Percentiles rank a stretch among this genome's conserved stretches.
phyloP scores from a whole-genome alignment of 2,113 vertebrate species.

The Todiramphus saurophagus region DNA sequence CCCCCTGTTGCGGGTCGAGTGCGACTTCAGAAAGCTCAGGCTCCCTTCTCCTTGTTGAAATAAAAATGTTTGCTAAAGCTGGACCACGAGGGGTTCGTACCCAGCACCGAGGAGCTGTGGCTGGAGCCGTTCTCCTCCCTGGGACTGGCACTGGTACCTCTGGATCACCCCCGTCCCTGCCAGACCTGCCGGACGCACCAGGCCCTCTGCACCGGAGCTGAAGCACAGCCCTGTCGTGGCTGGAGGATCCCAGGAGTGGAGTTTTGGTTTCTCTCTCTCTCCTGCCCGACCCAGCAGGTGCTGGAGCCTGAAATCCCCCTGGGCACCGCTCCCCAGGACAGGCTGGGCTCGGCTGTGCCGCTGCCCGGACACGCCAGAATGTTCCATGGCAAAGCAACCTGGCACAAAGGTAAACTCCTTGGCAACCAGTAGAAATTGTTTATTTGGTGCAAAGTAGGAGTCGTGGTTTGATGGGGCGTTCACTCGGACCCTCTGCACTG shows the following conservation, averaged over 20 bases:
- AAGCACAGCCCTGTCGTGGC: background rate
- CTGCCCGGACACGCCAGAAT: background rate
- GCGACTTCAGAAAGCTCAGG: background rate
- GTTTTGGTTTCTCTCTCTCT: background rate
- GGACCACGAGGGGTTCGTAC: background rate
- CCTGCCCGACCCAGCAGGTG: background rate
- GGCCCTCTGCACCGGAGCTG: background rate
- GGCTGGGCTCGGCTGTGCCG: fast-evolving
- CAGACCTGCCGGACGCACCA: background rate
- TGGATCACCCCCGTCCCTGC: background rate
- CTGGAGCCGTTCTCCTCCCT: background rate
- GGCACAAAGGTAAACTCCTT: background rate
- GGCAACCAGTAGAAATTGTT: slow-evolving; percentile 7
- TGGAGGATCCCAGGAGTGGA: background rate
- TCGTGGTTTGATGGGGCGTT: fast-evolving
- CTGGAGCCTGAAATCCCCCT: background rate
- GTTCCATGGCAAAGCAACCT: background rate
- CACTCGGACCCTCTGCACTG: background rate
- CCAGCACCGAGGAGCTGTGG: fast-evolving
- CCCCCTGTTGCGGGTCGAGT: fast-evolving
- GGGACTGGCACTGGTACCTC: background rate
- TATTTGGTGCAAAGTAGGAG: slow-evolving; percentile 22
- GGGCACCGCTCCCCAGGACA: fast-evolving
- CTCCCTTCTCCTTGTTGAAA: background rate
- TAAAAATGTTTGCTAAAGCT: background rate